Conservation (phyloP, 2,113 vertebrate genomes). For the Corythaeola cristata region DNA sequence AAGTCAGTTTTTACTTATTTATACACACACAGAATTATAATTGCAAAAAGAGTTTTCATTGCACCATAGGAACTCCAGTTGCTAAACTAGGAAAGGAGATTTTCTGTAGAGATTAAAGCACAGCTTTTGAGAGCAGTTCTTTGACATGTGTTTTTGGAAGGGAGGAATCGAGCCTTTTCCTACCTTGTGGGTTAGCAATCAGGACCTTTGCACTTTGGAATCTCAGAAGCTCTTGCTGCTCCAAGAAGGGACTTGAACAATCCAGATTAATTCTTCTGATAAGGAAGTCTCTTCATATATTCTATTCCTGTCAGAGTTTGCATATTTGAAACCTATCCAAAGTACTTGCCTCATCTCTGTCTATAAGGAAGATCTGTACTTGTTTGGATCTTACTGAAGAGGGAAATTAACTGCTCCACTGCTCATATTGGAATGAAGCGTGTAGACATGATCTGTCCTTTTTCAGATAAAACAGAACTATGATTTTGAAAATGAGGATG, state of each 20-base stretch:
- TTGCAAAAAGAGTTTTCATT: neutral
- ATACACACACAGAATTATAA: neutral
- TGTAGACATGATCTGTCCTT: neutral
- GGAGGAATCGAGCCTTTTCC: neutral
- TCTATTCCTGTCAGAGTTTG: neutral
- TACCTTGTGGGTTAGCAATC: neutral
- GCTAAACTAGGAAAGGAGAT: neutral
- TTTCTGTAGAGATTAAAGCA: neutral
- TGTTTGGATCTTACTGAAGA: neutral
- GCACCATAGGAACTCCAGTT: neutral
- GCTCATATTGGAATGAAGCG: neutral
- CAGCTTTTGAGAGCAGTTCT: neutral
- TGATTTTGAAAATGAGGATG: neutral
- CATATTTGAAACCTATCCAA: neutral
- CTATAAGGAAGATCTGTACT: accelerated
- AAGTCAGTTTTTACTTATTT: neutral
- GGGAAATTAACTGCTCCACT: neutral
- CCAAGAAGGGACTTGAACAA: neutral
- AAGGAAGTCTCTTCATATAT: neutral
- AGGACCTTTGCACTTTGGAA: neutral
- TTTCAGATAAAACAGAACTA: neutral
- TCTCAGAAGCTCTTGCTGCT: neutral
- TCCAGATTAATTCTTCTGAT: neutral
- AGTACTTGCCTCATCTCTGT: neutral
- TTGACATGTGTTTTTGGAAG: neutral